Base-by-base conservation (phyloP, 2,888 invertebrate species). In the Ephialtes manifestator region DNA sequence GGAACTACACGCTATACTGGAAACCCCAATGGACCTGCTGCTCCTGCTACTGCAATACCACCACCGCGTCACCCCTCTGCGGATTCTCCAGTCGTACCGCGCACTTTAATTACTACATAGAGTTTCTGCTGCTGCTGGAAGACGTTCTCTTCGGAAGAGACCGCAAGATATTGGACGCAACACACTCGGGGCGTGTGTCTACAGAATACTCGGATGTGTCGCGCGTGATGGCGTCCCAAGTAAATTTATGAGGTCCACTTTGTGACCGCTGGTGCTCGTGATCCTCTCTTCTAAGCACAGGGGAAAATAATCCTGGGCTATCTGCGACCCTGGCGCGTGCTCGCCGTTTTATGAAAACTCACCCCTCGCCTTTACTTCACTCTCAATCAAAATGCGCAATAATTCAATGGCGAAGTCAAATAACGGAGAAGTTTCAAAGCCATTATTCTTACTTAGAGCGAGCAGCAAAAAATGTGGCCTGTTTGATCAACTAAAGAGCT, bases 71-170 rank as follows among this genome's bases (percentile, higher is more conserved):
- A 78, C 78, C 81, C 85, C 84, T 75, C 80, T 77, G 82, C 81
- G 86, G 68, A 81, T 81, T 83, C 83, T 84, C 83, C 78, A 53
- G 67, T 83, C 81, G 80, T 76, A 81, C 63, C 71, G 77, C 72
- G 88, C 88, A 89, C 89, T 88, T 89, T 88, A 89, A 90, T 91
- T 90, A 88, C 89, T 81, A 83, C 87, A 85, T 82, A 81, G 76
- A 68, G 70, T 76, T 39, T 10, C 39, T 53, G 71, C 71, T 77
- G 31, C 55, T 65, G 67, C 43, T 55, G 39, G 68, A 80, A 80
- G 82, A 83, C 76, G 68, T 71, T 71, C 31, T 63, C 51, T 55
- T 72, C 65, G 65, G 76, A 86, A 79, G 60, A 81, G 80, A 87
- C 86, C 86, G 79, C 87, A 87, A 87, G 87, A 87, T 88, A 88